Base-by-base conservation (phyloP, 2,797 vertebrate genomes). In the Trachops cirrhosus region DNA sequence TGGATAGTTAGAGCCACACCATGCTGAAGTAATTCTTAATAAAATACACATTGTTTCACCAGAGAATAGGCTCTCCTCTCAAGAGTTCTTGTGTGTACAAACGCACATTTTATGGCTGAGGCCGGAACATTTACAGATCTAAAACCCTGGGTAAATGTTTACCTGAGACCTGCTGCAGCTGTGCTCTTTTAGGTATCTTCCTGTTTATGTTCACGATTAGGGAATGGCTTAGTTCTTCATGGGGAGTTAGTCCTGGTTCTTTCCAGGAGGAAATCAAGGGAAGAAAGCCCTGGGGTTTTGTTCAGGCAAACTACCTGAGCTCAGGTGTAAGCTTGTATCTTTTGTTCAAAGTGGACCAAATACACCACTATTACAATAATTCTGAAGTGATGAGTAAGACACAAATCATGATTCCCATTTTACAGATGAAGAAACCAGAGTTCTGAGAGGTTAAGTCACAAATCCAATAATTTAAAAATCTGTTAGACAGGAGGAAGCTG, bases 291-390 rank as follows among this genome's bases (percentile, higher is more conserved):
- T 78, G 9, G 44, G 26, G 29, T 71, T 11, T 39, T 64, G 0
- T 52, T 84, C 41, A 80, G 18, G 8, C 59, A 77, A 26, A 44
- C 2, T 34, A 50, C 11, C 16, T 71, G 41, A 80, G n/a, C 21
- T 75, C 48, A 62, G 24, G 5, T 52, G 12, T 80, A 92, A 84
- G 3, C 32, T 54, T 16, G 9, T 52, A 18, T 32, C 15, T 39
- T 68, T 34, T 77, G 41, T 2, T 70, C 46, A 46, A n/a, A n/a
- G 18, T 12, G 52, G 29, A 54, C 21, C 26, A 83, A 50, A 50
- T 34, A n/a, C 0, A 18, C 9, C 4, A 22, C 6, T 50, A 5
- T 32, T 39, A 0, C 0, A 34, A 46, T 8, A 70, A 26, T 80
- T 80, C 37, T 62, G 57, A 78, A 4, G 22, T 48, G 37, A 82